These are phyloP conservation scores for Atrina japonica DNA, from an alignment of 2,888 invertebrate genomes.

Conservation along the genomic window DNA sequence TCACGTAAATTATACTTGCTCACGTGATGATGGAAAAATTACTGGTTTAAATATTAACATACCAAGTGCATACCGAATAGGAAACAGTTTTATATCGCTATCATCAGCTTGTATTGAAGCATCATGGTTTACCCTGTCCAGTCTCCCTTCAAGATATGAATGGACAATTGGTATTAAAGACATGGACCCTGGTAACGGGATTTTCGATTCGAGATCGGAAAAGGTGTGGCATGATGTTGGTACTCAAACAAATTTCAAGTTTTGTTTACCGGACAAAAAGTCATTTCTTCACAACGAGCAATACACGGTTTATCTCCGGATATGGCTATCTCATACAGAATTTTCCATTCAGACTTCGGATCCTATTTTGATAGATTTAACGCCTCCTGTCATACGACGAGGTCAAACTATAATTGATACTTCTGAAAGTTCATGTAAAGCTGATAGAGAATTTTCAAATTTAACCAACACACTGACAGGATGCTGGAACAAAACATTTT, in stretches of 20 bases:
- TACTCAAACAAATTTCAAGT: not conserved
- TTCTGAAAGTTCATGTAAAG: conserved; percentile 7
- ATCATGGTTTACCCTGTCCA: not conserved
- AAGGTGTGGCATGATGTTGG: conserved; percentile 26
- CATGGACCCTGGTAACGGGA: not conserved
- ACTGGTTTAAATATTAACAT: conserved; percentile 9
- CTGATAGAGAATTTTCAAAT: conserved; percentile 17
- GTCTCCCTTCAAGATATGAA: conserved; percentile 12
- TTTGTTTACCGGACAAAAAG: conserved; percentile 14
- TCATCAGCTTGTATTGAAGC: not conserved
- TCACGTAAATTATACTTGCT: not conserved
- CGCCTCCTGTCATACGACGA: conserved; percentile 9
- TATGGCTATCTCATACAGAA: conserved; percentile 14
- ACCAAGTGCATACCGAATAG: conserved; percentile 17
- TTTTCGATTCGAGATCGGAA: conserved; percentile 25
- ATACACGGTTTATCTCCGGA: conserved; percentile 18
- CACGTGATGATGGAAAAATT: not conserved
- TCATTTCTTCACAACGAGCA: not conserved
- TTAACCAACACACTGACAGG: conserved; percentile 5
- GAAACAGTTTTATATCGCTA: conserved; percentile 12
- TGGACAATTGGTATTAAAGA: conserved; percentile 22
- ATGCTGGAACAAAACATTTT: conserved; percentile 22
- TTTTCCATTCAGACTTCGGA: no score
- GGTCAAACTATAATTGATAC: conserved; percentile 22
- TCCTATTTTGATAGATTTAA: conserved; percentile 20